Conservation (phyloP, 2,797 vertebrate species). For the Poliocrania exsul region DNA sequence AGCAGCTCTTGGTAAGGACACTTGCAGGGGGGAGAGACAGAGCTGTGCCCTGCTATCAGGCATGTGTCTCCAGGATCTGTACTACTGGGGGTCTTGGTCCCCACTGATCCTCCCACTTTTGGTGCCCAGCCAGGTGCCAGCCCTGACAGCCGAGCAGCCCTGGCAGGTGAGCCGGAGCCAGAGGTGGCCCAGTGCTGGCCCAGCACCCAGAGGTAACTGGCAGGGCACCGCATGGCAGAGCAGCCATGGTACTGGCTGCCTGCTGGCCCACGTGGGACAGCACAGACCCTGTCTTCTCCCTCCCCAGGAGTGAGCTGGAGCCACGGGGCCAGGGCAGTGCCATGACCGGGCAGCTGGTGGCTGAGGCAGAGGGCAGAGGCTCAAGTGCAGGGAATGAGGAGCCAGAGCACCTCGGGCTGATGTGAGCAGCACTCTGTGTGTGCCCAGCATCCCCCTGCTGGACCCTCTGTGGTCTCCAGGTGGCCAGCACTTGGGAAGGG, state of each 20-base stretch:
- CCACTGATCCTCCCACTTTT: neutral
- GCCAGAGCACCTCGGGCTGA: neutral
- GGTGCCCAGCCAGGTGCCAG: conserved; percentile 52
- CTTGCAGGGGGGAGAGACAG: fast-evolving
- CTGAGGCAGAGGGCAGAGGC: neutral
- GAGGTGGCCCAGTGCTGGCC: neutral
- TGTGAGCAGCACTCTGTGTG: neutral
- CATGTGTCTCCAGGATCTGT: fast-evolving
- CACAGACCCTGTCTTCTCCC: neutral
- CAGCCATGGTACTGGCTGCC: fast-evolving
- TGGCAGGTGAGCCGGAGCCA: neutral
- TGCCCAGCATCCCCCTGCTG: neutral
- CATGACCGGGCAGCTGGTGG: fast-evolving
- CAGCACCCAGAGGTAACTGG: conserved; percentile 31
- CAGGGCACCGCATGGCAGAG: fast-evolving
- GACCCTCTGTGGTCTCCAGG: neutral
- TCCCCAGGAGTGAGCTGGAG: conserved; percentile 26
- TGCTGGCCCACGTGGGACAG: fast-evolving
- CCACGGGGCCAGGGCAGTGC: neutral
- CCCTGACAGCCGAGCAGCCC: neutral
- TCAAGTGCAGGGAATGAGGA: neutral
- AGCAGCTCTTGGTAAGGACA: conserved; percentile 73
- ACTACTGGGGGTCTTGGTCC: neutral
- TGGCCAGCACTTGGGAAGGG: neutral
- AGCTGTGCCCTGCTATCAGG: fast-evolving